A percentile compares a stretch with the other conserved stretches of the same genome.
These are phyloP conservation scores for Periophthalmus modestus DNA, from an alignment of 2,113 vertebrate genomes.

Conservation along the genomic window DNA sequence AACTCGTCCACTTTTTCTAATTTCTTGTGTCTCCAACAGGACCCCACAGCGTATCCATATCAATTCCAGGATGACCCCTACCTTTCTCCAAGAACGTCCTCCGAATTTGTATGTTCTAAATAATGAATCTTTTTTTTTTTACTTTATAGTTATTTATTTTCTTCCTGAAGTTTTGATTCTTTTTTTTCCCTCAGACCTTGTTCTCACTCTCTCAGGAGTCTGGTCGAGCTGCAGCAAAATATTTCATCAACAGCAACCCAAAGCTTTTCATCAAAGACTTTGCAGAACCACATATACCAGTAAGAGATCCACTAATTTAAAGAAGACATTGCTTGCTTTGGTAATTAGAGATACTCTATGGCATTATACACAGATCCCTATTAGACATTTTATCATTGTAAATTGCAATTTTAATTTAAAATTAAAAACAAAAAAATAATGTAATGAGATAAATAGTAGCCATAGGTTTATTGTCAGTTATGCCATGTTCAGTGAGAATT, in stretches of 20 bases:
- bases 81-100: conserved; percentile 79
- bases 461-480: too few relatives aligned
- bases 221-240: conserved; percentile 87
- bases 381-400: too few relatives aligned
- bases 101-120: conserved; percentile 80
- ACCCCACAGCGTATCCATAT: conserved; percentile 84
- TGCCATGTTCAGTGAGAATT: too few relatives aligned
- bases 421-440: too few relatives aligned
- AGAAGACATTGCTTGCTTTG: too few relatives aligned
- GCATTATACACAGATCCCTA: too few relatives aligned
- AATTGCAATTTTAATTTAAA: too few relatives aligned
- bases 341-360: too few relatives aligned
- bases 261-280: conserved; percentile 88
- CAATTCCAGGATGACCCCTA: conserved; percentile 90
- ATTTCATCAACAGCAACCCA: conserved; percentile 83
- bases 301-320: conserved; percentile 63
- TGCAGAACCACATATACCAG: conserved; percentile 88
- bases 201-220: conserved; percentile 86
- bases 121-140: too few relatives aligned
- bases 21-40: conserved; percentile 68
- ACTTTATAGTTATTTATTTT: neutral
- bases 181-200: conserved; percentile 73
- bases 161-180: neutral
- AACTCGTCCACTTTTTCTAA: too few relatives aligned
- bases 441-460: too few relatives aligned